Base-by-base conservation (phyloP, 2,888 invertebrate genomes). In the Camptogramma bilineatum region DNA sequence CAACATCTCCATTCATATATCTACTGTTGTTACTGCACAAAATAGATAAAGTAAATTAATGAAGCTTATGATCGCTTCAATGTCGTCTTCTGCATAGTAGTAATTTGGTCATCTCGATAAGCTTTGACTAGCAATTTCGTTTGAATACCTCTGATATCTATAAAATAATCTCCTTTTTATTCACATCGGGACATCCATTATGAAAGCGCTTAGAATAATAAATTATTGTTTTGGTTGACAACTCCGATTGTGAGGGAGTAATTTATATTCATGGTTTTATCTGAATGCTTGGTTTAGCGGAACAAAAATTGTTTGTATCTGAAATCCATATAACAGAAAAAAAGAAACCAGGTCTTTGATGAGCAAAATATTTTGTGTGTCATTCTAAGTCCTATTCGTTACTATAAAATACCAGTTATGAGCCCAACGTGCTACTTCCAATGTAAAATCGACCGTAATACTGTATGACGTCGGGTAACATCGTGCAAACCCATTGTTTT, bases 211-310 rank as follows among this genome's bases (percentile, higher is more conserved):
- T 65, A 48, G 59, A 56, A 62, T 60, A 21, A 63, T 62, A 57
- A 60, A 60, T 68, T 60, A 68, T 57, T 62, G 54, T 64, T 68
- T 55, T 55, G 47, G 63, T 58, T 63, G 62, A 57, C 57, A 60
- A 53, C 53, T 53, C 60, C 54, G 66, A 64, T 70, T 66, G 58
- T 48, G 59, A 57, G 50, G 53, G 53, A 58, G 58, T 64, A 61
- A 68, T 66, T 66, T 68, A 68, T 66, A 62, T 66, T 68, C 59
- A 62, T 61, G 65, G 59, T 50, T 56, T 67, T 66, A 66, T 56
- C 62, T 52, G 62, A 62, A 59, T 60, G 50, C 18, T 28, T 44
- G 57, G 56, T 64, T 63, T 65, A 57, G 65, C 61, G 61, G 63
- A 59, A 63, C 52, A 50, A 63, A 63, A 51, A 42, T 64, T 42